Conservation (phyloP, 2,113 vertebrate species). For the Psilopsiagon aurifrons region DNA sequence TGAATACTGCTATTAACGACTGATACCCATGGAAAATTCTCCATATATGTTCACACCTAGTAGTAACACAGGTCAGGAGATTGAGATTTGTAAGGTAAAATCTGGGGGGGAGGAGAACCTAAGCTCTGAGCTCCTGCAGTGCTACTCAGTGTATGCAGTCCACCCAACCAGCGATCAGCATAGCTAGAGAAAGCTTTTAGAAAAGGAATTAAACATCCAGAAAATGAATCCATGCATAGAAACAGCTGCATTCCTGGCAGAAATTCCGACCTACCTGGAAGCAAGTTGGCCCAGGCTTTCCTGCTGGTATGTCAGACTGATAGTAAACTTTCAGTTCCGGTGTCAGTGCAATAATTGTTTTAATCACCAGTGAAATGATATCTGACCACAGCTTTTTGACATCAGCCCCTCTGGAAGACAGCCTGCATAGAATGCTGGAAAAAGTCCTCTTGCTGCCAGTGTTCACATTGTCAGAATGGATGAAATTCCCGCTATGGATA, state of each 20-base stretch:
- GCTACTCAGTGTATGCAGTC: not conserved
- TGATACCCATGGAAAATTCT: not conserved
- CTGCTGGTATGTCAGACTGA: conserved; percentile 91
- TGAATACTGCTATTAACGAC: not conserved
- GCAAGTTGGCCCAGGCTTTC: conserved; percentile 94
- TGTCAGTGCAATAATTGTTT: conserved; percentile 91
- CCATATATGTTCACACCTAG: not conserved
- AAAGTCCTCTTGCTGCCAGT: conserved; percentile 97
- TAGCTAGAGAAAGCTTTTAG: not conserved
- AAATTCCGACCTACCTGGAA: conserved; percentile 85
- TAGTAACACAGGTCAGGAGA: not conserved
- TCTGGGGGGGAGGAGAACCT: not conserved
- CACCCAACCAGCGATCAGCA: not conserved
- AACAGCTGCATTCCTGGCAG: not conserved
- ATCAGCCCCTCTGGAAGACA: conserved; percentile 90
- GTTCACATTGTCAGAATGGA: conserved; percentile 90
- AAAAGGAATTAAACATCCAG: not conserved
- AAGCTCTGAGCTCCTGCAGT: not conserved
- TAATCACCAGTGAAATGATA: conserved; percentile 95
- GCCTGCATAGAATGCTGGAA: conserved; percentile 88
- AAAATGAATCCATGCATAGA: not conserved
- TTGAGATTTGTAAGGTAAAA: not conserved
- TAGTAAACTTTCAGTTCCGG: conserved; percentile 95
- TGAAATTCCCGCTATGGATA: conserved; percentile 90
- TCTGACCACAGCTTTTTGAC: conserved; percentile 97